Evolutionary conservation across 2,113 vertebrate species (phyloP).

Genomic region (Pipra filicauda): DNA sequence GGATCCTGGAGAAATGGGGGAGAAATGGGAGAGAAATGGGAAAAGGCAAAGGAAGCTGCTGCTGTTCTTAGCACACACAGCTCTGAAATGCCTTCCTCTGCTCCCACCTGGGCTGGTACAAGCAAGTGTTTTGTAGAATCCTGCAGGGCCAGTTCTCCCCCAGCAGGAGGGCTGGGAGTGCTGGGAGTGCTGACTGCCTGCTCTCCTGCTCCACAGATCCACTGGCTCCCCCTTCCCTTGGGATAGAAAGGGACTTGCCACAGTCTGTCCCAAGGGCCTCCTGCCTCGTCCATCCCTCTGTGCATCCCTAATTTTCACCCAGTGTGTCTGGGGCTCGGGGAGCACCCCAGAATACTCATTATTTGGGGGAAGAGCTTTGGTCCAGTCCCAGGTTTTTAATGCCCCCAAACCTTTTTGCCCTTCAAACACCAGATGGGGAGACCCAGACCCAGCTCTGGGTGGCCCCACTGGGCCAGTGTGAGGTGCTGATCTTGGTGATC

Average conservation of each 20-base stretch:
- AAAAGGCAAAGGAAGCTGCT: not conserved
- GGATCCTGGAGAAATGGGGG: not conserved
- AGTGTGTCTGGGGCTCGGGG: not conserved
- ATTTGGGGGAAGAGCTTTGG: no score
- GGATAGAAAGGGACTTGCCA: not conserved
- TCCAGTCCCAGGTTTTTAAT: not conserved
- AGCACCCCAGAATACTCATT: not conserved
- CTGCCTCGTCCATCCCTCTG: not conserved
- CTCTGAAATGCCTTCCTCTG: not conserved
- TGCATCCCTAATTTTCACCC: not conserved
- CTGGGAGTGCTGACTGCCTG: not conserved
- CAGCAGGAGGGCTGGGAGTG: not conserved
- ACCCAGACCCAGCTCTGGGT: not conserved
- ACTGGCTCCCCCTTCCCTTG: not conserved
- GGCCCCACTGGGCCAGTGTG: accelerated
- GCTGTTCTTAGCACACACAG: not conserved
- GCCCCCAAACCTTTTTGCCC: not conserved
- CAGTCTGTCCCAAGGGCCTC: not conserved
- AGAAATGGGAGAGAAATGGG: not conserved
- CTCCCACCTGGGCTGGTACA: not conserved
- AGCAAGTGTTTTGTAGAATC: not conserved
- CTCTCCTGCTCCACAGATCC: not conserved
- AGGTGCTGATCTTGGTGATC: not conserved
- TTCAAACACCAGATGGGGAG: not conserved
- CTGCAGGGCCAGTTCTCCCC: not conserved